A percentile compares a stretch with the other conserved stretches of the same genome.
phyloP scores from a whole-genome alignment of 2,113 vertebrate species.

The Crypturellus undulatus region DNA sequence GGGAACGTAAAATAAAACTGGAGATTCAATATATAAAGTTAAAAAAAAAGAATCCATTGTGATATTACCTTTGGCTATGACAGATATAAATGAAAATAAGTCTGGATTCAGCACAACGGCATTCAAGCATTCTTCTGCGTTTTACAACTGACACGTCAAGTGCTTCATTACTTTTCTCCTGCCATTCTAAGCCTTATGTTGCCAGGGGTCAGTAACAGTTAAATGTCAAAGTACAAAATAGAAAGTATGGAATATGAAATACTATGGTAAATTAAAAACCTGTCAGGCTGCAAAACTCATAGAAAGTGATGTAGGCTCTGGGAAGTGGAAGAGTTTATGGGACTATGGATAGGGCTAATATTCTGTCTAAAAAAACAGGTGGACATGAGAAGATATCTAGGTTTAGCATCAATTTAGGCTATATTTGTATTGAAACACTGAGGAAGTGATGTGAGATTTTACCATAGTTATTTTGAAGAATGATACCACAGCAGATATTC shows the following conservation, averaged over 20 bases:
- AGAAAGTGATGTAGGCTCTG: not conserved
- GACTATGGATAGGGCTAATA: not conserved
- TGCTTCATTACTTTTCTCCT: not conserved
- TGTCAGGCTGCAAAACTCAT: not conserved
- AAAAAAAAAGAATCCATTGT: not conserved
- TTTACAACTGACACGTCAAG: not conserved
- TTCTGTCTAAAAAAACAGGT: not conserved
- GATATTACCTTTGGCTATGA: not conserved
- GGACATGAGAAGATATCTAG: not conserved
- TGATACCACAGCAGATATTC: not conserved
- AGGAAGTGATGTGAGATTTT: not conserved
- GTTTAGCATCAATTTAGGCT: not conserved
- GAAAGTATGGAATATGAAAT: not conserved
- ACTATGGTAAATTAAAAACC: not conserved
- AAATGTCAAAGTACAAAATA: not conserved
- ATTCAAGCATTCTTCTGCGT: not conserved
- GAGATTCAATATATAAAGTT: constrained; percentile 3
- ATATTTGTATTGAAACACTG: not conserved
- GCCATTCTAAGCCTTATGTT: not conserved
- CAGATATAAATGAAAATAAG: not conserved
- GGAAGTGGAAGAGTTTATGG: not conserved
- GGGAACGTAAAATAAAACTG: not conserved
- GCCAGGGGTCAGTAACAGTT: not conserved
- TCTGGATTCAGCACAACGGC: not conserved
- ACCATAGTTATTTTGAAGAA: not conserved